Evolutionary conservation across 2,113 vertebrate genomes (phyloP).

Genomic region (Tor tambroides): DNA sequence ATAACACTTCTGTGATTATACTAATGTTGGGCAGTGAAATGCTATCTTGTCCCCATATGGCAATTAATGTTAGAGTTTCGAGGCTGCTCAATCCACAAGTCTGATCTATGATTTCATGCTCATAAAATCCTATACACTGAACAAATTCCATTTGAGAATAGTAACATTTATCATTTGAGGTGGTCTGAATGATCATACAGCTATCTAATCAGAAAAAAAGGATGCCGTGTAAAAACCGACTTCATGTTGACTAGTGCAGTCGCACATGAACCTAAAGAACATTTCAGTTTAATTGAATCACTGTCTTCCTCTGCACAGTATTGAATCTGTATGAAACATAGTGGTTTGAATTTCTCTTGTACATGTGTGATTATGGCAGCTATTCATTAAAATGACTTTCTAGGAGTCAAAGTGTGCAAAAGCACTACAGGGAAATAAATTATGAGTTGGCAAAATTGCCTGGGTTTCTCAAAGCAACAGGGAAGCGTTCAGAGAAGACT

Average conservation of each 20-base stretch:
- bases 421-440: not conserved
- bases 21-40: constrained; percentile 1
- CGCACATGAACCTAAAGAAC: not conserved
- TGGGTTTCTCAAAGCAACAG: not conserved
- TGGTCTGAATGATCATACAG: not conserved
- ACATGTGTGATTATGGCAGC: not conserved
- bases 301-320: not conserved
- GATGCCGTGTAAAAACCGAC: not conserved
- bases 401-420: not conserved
- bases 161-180: not conserved
- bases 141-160: not conserved
- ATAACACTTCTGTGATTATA: not conserved
- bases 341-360: not conserved
- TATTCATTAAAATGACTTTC: not conserved
- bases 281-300: not conserved
- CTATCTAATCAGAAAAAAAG: not conserved
- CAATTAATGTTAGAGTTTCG: not conserved
- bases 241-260: not conserved
- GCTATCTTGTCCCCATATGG: not conserved
- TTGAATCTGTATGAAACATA: not conserved
- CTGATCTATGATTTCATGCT: not conserved
- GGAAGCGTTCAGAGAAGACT: not conserved
- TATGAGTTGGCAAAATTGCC: not conserved
- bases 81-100: not conserved
- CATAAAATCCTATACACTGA: not conserved